A percentile compares a stretch with the other conserved stretches of the same genome.
These are phyloP conservation scores for Philopotamus ludificatus DNA, from an alignment of 1,140 invertebrate genomes.

Conservation along the genomic window DNA sequence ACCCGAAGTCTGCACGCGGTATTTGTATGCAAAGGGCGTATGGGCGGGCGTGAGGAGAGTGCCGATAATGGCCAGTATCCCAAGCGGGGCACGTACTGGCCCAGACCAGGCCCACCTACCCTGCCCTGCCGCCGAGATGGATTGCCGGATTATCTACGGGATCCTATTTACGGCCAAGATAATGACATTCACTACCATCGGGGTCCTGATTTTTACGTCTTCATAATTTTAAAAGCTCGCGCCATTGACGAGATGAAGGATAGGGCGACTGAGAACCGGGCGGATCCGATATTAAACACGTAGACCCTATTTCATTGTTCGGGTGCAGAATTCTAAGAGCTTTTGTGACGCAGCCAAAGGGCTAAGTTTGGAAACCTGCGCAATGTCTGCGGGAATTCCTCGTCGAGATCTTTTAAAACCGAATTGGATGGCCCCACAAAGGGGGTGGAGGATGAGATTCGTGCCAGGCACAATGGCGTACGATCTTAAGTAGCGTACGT, in stretches of 20 bases:
- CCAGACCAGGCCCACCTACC: not conserved
- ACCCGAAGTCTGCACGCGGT: constrained; percentile 31
- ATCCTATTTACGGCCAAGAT: constrained; percentile 30
- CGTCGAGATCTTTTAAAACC: not conserved
- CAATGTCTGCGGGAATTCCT: not conserved
- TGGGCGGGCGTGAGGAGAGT: constrained; percentile 5
- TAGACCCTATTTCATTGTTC: constrained; percentile 27
- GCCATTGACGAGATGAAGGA: constrained; percentile 18
- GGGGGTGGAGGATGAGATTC: not conserved
- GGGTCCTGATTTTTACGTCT: constrained; percentile 38
- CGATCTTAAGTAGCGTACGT: not conserved
- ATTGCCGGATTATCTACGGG: constrained; percentile 28
- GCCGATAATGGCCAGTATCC: constrained; percentile 8
- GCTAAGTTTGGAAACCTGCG: not conserved
- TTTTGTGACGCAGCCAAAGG: not conserved
- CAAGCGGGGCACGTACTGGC: constrained; percentile 29
- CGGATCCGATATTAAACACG: constrained; percentile 29
- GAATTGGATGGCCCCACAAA: not conserved
- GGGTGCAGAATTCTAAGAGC: not conserved
- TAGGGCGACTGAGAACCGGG: not conserved
- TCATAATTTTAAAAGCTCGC: constrained; percentile 35
- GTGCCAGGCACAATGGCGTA: not conserved
- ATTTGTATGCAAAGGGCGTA: constrained; percentile 2
- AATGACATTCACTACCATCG: constrained; percentile 33
- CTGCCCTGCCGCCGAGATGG: constrained; percentile 16